phyloP scores from a whole-genome alignment of 1,140 invertebrate genomes.

The Capitella teleta region DNA sequence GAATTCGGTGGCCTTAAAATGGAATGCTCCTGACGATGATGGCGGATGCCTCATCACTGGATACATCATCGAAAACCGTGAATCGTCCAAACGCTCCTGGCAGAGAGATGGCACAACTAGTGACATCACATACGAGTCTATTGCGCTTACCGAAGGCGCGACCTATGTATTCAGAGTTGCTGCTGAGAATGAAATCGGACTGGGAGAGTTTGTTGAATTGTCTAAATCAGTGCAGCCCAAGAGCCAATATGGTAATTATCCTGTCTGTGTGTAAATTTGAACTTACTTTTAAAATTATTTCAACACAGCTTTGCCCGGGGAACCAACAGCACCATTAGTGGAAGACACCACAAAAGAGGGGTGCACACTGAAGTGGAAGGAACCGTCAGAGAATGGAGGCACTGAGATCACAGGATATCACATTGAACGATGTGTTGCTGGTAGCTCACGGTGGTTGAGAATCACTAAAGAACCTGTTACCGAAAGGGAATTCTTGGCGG shows the following conservation, averaged over 20 bases:
- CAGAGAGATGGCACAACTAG: conserved; percentile 3
- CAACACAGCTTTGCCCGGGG: conserved; percentile 62
- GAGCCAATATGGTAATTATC: conserved; percentile 21
- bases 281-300: no score
- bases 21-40: conserved; percentile 78
- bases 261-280: no score
- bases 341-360: conserved; percentile 83
- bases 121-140: conserved; percentile 4
- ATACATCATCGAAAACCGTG: conserved; percentile 35
- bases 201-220: conserved; percentile 14
- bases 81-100: conserved; percentile 29
- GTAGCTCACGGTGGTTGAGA: conserved; percentile 45
- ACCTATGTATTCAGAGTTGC: conserved; percentile 93
- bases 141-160: conserved; percentile 58
- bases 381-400: conserved; percentile 77
- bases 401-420: conserved; percentile 77
- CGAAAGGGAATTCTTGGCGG: conserved; percentile 62
- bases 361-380: conserved; percentile 69
- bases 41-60: conserved; percentile 88
- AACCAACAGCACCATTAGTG: conserved; percentile 82
- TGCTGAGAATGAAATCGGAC: conserved; percentile 67
- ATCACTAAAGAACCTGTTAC: conserved; percentile 59
- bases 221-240: conserved; percentile 10
- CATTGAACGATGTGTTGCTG: conserved; percentile 58
- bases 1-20: conserved; percentile 85